phyloP scores from a whole-genome alignment of 2,888 invertebrate species.

The Pyralis farinalis region DNA sequence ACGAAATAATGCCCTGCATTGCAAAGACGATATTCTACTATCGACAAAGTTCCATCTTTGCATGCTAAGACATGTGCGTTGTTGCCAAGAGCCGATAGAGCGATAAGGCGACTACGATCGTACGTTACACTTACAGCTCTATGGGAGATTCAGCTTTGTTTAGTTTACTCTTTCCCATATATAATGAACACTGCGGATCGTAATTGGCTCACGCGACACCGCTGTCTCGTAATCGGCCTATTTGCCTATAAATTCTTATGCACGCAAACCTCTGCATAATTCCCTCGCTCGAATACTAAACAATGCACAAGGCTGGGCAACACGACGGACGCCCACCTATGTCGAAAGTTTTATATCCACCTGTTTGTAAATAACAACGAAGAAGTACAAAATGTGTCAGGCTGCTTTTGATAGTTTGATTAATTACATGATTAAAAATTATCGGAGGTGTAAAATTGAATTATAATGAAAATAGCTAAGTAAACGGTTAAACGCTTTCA shows the following conservation, averaged over 20 bases:
- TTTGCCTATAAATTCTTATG: conserved; percentile 25
- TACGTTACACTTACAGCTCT: conserved; percentile 57
- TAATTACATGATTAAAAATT: too few relatives aligned
- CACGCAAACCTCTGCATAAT: conserved; percentile 22
- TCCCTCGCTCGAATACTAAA: conserved; percentile 20
- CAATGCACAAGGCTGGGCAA: conserved; percentile 1
- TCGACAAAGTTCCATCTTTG: conserved; percentile 48
- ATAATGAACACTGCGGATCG: conserved; percentile 63
- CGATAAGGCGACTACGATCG: conserved; percentile 61
- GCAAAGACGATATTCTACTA: conserved; percentile 49
- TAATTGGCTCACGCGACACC: conserved; percentile 53
- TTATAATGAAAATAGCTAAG: too few relatives aligned
- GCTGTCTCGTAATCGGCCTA: conserved; percentile 42
- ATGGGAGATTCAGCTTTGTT: conserved; percentile 49
- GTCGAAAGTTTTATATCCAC: conserved; percentile 3
- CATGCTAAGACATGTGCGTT: conserved; percentile 63
- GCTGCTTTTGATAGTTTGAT: too few relatives aligned
- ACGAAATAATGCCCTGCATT: conserved; percentile 34
- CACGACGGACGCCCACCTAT: conserved; percentile 7
- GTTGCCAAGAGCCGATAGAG: conserved; percentile 48
- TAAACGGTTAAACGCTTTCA: too few relatives aligned
- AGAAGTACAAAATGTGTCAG: neutral
- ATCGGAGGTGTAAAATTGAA: too few relatives aligned
- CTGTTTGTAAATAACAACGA: conserved; percentile 1
- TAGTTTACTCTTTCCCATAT: conserved; percentile 49